Base-by-base conservation (phyloP, 2,888 invertebrate genomes). In the Heliconius ethilla region DNA sequence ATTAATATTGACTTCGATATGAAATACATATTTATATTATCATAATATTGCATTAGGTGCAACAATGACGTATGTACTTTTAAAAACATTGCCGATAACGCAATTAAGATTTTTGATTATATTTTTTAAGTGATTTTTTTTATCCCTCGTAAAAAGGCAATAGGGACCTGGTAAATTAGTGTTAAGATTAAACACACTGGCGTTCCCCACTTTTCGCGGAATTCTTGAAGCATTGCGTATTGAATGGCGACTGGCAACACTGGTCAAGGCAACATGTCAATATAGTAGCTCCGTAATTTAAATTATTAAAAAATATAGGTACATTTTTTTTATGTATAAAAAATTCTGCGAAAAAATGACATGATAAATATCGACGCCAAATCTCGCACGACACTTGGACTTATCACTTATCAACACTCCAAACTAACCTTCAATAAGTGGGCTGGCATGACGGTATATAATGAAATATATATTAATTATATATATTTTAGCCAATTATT, bases 301-400 rank as follows among this genome's bases (percentile, higher is more conserved):
- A n/a, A n/a, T n/a, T n/a, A n/a, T n/a, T n/a, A n/a, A n/a, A n/a
- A n/a, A n/a, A n/a, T n/a, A n/a, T n/a, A n/a, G n/a, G n/a, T n/a
- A n/a, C n/a, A n/a, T n/a, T n/a, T n/a, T n/a, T n/a, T n/a, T n/a
- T 11, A 51, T 9, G 27, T 22, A 77, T 55, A 65, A 55, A 65
- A 51, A 59, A 63, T 55, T 62, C 73, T n/a, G 33, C 73, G 59
- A 73, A 73, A 37, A 55, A 40, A 13, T 55, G 25, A 78, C n/a
- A 76, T 33, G 78, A 78, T 81, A 81, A 70, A 33, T 66, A 80
- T 78, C 77, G 75, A 74, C 78, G 80, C 78, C 78, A 81, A 81
- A 80, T 81, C 80, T 81, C 76, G 77, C 75, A 59, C 37, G 79
- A 81, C 76, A 79, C 70, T 51, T 75, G 66, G 22, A 65, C 63